These are phyloP conservation scores for Zeuzera pyrina DNA, from an alignment of 2,888 invertebrate species.

Conservation along the genomic window DNA sequence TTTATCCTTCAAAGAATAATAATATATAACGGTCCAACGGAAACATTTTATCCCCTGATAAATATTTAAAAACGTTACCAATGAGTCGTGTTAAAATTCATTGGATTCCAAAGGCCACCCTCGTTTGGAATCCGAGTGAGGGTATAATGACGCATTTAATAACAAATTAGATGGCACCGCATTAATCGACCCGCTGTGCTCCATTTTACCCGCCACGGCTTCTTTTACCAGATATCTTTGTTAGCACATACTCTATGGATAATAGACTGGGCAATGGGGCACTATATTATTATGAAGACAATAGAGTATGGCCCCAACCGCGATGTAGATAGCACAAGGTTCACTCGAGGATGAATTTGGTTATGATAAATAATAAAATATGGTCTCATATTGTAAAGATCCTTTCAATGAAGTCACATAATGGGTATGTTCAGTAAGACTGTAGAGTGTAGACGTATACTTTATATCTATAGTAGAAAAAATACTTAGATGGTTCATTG, in stretches of 20 bases:
- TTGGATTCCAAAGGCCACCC: slow-evolving; percentile 52
- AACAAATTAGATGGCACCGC: slow-evolving; percentile 61
- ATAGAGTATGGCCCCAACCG: slow-evolving; percentile 29
- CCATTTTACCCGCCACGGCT: slow-evolving; percentile 16
- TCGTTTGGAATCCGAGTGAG: slow-evolving; percentile 36
- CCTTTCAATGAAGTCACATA: too few species aligned
- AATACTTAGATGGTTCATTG: too few species aligned
- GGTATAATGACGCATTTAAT: slow-evolving; percentile 64
- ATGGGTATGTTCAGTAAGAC: too few species aligned
- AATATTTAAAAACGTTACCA: slow-evolving; percentile 49
- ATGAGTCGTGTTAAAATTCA: slow-evolving; percentile 60
- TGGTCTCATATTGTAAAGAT: too few species aligned
- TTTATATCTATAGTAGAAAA: too few species aligned
- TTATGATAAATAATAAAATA: too few species aligned
- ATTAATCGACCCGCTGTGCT: slow-evolving; percentile 37
- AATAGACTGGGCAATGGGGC: slow-evolving; percentile 15
- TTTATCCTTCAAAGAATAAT: too few species aligned
- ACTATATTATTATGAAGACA: slow-evolving; percentile 25
- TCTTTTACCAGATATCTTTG: slow-evolving; percentile 26
- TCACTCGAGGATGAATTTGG: neutral
- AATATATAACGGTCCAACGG: too few species aligned
- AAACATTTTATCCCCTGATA: slow-evolving; percentile 40
- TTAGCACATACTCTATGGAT: slow-evolving; percentile 16
- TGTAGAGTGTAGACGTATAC: too few species aligned
- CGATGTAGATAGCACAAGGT: slow-evolving; percentile 2